phyloP scores from a whole-genome alignment of 2,113 vertebrate species.

The Sakesphorus luctuosus region DNA sequence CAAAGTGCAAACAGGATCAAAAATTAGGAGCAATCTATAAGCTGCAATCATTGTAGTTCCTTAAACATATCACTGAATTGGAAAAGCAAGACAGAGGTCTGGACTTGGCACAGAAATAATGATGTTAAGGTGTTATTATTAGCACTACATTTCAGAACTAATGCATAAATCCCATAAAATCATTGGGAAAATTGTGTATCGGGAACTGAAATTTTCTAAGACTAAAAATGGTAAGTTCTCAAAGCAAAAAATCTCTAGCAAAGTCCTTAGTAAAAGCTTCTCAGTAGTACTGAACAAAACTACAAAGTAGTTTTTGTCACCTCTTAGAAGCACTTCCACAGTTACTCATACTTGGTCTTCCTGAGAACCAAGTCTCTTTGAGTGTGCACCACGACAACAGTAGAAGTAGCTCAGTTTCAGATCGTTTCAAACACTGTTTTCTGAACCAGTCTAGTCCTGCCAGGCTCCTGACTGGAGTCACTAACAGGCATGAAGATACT shows the following conservation, averaged over 20 bases:
- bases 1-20: background rate
- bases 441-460: background rate
- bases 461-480: background rate
- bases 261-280: background rate
- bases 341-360: background rate
- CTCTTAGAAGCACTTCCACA: background rate
- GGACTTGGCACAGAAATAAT: background rate
- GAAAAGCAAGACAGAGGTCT: background rate
- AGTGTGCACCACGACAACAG: background rate
- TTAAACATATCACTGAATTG: background rate
- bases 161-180: background rate
- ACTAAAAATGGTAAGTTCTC: background rate
- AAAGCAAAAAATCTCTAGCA: background rate
- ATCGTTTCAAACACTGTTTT: background rate
- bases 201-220: background rate
- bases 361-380: background rate
- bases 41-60: background rate
- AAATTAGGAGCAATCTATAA: background rate
- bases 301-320: fast-evolving
- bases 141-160: background rate
- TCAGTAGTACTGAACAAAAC: background rate
- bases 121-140: background rate
- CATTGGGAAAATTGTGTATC: background rate
- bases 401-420: background rate
- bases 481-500: background rate